A percentile compares a stretch with the other conserved stretches of the same genome.
These are phyloP conservation scores for Apogon hyalosoma DNA, from an alignment of 2,797 vertebrate genomes.

Conservation along the genomic window DNA sequence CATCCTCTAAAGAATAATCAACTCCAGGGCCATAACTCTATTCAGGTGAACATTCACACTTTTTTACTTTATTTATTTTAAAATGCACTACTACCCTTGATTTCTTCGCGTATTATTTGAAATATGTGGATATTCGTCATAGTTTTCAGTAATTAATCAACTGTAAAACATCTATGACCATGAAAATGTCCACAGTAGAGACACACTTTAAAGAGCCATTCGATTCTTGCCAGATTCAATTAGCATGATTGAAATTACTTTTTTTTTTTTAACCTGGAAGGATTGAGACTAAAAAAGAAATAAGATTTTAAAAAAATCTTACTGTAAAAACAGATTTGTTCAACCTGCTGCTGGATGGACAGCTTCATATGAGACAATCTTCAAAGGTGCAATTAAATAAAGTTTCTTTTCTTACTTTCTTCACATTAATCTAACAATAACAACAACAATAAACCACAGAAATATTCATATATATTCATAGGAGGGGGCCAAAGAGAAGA, in stretches of 20 bases:
- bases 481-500: constrained; percentile 24
- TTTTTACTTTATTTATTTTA: constrained; percentile 32
- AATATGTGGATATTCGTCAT: constrained; percentile 11
- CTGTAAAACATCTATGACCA: constrained; percentile 5
- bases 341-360: constrained; percentile 1
- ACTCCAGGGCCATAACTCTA: constrained; percentile 21
- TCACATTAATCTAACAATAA: constrained; percentile 40
- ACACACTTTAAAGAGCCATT: constrained; percentile 9
- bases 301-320: constrained; percentile 15
- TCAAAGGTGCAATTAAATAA: constrained; percentile 28
- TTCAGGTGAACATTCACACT: not conserved
- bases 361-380: not conserved
- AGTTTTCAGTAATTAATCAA: constrained; percentile 22
- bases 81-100: constrained; percentile 32
- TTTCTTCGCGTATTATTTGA: constrained; percentile 29
- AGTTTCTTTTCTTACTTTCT: constrained; percentile 30
- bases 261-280: not conserved
- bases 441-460: constrained; percentile 52
- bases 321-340: constrained; percentile 26
- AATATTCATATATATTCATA: constrained; percentile 65
- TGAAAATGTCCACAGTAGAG: constrained; percentile 3
- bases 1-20: constrained; percentile 35
- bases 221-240: constrained; percentile 34
- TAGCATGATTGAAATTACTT: constrained; percentile 36
- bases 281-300: constrained; percentile 28